phyloP scores from a whole-genome alignment of 2,888 invertebrate genomes.

The Lasiommata megera region DNA sequence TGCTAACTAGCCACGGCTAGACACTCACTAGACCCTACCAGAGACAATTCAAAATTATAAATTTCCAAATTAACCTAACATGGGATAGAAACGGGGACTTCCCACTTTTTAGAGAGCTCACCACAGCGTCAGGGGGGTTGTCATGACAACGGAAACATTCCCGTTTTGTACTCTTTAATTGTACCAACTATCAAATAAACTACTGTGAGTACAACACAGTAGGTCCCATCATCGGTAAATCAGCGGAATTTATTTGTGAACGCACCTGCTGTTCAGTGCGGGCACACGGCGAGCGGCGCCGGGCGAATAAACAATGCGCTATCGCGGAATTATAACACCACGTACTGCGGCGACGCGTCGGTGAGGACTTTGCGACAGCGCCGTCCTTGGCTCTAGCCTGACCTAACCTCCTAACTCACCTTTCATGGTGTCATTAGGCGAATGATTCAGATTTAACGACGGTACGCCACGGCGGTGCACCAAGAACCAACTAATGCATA shows the following conservation, averaged over 20 bases:
- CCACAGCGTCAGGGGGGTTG: no score
- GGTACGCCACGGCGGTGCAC: conserved; percentile 32
- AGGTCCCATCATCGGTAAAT: conserved; percentile 16
- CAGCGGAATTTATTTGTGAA: conserved; percentile 7
- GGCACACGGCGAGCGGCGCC: conserved; percentile 32
- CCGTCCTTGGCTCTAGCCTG: conserved; percentile 21
- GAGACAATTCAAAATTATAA: no score
- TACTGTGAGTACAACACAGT: not conserved
- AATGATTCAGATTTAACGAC: conserved; percentile 6
- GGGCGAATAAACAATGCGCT: conserved; percentile 38
- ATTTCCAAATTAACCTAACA: no score
- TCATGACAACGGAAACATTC: no score
- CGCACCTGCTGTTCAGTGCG: conserved; percentile 26
- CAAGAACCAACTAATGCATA: not conserved
- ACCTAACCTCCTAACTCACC: conserved; percentile 4
- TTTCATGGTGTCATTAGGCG: conserved; percentile 1
- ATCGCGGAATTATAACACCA: conserved; percentile 51
- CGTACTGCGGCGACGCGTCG: conserved; percentile 41
- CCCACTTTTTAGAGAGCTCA: no score
- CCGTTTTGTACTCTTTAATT: no score
- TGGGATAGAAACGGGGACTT: no score
- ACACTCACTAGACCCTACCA: no score
- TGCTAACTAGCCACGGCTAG: no score
- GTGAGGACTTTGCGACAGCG: conserved; percentile 25
- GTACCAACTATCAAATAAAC: not conserved